Evolutionary conservation across 2,113 vertebrate species (phyloP), one percentile per base, ranked within the genome.

Genomic region (Synodontis membranacea): DNA sequence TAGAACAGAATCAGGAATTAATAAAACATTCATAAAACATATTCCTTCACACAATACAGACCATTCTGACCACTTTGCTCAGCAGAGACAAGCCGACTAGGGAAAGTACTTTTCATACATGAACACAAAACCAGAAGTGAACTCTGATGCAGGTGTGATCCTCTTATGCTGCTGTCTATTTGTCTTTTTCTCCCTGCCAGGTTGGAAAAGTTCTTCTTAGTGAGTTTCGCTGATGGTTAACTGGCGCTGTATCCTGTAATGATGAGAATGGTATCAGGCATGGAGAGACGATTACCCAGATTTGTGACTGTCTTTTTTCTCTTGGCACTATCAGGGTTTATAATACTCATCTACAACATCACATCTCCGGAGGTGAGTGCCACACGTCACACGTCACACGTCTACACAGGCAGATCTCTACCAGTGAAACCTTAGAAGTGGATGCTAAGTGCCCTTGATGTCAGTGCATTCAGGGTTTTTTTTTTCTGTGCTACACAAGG

Each of bases 291-390:
- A 88, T 68, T 92, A 79, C 92, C 91, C 88, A 95, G 91, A 92
- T 90, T 95, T 79, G 93, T 93, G 78, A 90, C 96, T 60, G 89
- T 97, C 90, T 97, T 97, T 93, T 93, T 96, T 87, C 70, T 97
- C 44, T 90, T 99, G 81, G 94, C 94, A 42, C 88, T 96, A 28
- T 93, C 96, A 76, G 96, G 96, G 86, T 52, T 98, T 74, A 91
- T 97, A 89, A 95, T 95, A 80, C 92, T 99, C 79, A 92, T 98
- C 31, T 89, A 95, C 90, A 99, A 97, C 89, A 96, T 99, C 75
- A 93, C 95, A 85, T 95, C 94, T 42, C 88, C 97, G 80, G 97
- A 98, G 96, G 97, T 99, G 90, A 96, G 92, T 70, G 46, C 3
- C 72, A 34, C 4, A 23, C 10, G 66, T 56, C 12, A 31, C n/a